A percentile compares a stretch with the other conserved stretches of the same genome.
Conservation (phyloP, 2,888 invertebrate species). For the Drosophila neonasuta region DNA sequence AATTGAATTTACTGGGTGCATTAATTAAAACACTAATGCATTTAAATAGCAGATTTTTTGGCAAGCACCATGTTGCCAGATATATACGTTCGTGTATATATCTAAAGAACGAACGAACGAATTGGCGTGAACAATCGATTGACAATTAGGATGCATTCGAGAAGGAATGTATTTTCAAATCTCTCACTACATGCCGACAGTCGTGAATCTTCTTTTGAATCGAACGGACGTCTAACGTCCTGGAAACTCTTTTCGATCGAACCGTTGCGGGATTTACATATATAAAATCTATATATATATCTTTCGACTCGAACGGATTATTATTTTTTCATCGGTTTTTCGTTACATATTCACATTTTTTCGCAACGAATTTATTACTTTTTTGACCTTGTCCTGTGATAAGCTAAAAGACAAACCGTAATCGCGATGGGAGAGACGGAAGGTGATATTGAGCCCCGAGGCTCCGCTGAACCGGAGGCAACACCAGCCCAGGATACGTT, state of each 20-base stretch:
- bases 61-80: slow-evolving; percentile 50
- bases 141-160: slow-evolving; percentile 56
- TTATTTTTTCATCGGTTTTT: slow-evolving; percentile 64
- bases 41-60: slow-evolving; percentile 76
- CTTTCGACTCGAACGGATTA: slow-evolving; percentile 69
- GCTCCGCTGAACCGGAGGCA: slow-evolving; percentile 79
- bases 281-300: slow-evolving; percentile 43
- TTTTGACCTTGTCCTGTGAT: slow-evolving; percentile 68
- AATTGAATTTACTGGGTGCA: slow-evolving; percentile 62
- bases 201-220: slow-evolving; percentile 82
- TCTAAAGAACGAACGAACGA: slow-evolving; percentile 47
- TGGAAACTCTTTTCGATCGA: slow-evolving; percentile 68
- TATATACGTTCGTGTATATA: slow-evolving; percentile 18
- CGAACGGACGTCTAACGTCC: slow-evolving; percentile 81
- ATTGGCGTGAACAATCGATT: slow-evolving; percentile 62
- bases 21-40: slow-evolving; percentile 58
- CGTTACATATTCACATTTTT: slow-evolving; percentile 18
- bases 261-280: slow-evolving; percentile 65
- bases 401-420: slow-evolving; percentile 57
- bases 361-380: slow-evolving; percentile 56
- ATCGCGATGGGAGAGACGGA: slow-evolving; percentile 81
- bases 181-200: slow-evolving; percentile 76
- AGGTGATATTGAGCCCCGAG: slow-evolving; percentile 79
- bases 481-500: slow-evolving; percentile 79
- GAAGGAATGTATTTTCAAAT: slow-evolving; percentile 63